Percentiles rank a stretch among this genome's conserved stretches.
These are phyloP conservation scores for Eupithecia vulgata DNA, from an alignment of 2,888 invertebrate genomes.

Conservation along the genomic window DNA sequence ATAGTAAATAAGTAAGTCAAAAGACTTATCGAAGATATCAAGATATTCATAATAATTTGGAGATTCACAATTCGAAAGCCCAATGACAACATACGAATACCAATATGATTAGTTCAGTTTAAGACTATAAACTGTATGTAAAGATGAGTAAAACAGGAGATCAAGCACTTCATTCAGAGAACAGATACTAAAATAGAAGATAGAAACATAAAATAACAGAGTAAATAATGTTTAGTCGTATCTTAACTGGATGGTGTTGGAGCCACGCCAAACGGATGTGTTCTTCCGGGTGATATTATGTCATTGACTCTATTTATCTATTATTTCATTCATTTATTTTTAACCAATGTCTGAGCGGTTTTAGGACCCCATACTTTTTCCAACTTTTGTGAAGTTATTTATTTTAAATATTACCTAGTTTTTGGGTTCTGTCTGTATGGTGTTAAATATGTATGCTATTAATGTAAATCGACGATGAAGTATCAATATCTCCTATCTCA, in stretches of 20 bases:
- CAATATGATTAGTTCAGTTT: not conserved
- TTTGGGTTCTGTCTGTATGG: not conserved
- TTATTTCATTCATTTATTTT: not conserved
- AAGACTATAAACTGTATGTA: not conserved
- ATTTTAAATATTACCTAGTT: not conserved
- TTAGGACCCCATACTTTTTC: not conserved
- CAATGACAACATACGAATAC: not conserved
- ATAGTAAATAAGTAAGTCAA: too few relatives aligned
- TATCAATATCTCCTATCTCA: too few relatives aligned
- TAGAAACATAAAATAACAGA: conserved; percentile 56
- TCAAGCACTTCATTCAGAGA: conserved; percentile 19
- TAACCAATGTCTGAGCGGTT: not conserved
- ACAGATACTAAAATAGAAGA: conserved; percentile 45
- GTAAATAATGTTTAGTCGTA: conserved; percentile 54
- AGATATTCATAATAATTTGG: not conserved
- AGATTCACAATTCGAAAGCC: not conserved
- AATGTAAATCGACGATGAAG: too few relatives aligned
- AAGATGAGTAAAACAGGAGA: not conserved
- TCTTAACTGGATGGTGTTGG: conserved; percentile 64
- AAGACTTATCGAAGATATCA: not conserved
- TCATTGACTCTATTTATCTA: conserved; percentile 51
- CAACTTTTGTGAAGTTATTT: not conserved
- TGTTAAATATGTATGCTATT: not conserved
- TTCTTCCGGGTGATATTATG: conserved; percentile 76
- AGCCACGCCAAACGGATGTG: conserved; percentile 76